phyloP scores from a whole-genome alignment of 2,888 invertebrate species.

The Sinohyriopsis cumingii region DNA sequence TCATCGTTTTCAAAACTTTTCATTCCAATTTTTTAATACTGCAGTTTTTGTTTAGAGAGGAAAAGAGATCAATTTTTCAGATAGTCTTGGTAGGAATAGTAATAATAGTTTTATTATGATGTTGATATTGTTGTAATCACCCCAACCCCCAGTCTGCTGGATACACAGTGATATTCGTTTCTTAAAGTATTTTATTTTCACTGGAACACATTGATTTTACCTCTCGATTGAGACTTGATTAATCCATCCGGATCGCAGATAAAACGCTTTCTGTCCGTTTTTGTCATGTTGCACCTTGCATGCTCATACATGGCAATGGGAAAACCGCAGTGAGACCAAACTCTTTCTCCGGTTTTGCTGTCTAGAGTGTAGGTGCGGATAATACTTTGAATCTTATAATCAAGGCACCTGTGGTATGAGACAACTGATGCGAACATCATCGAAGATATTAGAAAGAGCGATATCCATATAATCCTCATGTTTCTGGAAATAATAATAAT shows the following conservation, averaged over 20 bases:
- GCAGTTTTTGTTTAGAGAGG: too few species aligned
- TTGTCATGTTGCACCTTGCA: constrained; percentile 34
- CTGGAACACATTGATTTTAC: constrained; percentile 1
- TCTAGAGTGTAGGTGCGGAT: constrained; percentile 38
- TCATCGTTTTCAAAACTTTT: too few species aligned
- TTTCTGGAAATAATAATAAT: too few species aligned
- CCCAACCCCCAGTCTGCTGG: not conserved
- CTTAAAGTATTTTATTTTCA: too few species aligned
- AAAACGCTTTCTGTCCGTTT: constrained; percentile 16
- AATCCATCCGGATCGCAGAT: constrained; percentile 49
- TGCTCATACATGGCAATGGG: constrained; percentile 41
- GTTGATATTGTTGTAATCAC: not conserved
- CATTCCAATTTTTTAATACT: too few species aligned
- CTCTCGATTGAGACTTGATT: constrained; percentile 23
- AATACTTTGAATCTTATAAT: too few species aligned
- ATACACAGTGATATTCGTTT: not conserved
- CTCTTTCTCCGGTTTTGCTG: constrained; percentile 20
- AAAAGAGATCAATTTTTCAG: too few species aligned
- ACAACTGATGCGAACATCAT: too few species aligned
- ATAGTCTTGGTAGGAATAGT: not conserved
- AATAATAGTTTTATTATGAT: not conserved
- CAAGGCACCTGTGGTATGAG: too few species aligned
- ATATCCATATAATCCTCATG: too few species aligned
- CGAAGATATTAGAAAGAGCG: too few species aligned
- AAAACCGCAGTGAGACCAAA: constrained; percentile 50